Conservation (phyloP, 2,888 invertebrate genomes). For the Chloroclystis v-ata region DNA sequence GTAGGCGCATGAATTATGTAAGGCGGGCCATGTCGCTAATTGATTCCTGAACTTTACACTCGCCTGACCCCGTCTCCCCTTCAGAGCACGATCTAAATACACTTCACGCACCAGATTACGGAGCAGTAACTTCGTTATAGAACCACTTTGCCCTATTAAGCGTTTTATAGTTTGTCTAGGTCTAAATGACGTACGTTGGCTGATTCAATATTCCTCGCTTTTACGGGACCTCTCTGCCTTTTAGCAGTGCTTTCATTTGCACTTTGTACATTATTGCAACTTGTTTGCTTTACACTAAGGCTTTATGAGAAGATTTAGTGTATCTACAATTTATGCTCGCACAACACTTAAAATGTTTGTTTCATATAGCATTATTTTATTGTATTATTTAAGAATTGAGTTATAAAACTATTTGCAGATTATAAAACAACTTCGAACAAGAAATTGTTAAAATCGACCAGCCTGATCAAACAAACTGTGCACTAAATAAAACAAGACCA, state of each 20-base stretch:
- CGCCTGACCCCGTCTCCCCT: constrained; percentile 32
- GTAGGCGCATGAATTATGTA: constrained; percentile 55
- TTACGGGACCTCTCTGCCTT: neutral
- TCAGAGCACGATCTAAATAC: constrained; percentile 24
- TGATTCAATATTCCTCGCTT: constrained; percentile 8
- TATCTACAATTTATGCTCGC: no score
- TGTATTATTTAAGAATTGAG: no score
- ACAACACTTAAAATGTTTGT: no score
- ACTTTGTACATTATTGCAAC: neutral
- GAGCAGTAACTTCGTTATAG: constrained; percentile 23
- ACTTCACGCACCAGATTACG: constrained; percentile 27
- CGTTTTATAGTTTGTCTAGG: constrained; percentile 20
- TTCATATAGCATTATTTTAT: no score
- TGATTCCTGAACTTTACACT: constrained; percentile 52
- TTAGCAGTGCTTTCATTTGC: no score
- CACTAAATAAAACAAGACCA: neutral
- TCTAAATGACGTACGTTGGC: constrained; percentile 12
- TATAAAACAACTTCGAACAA: no score
- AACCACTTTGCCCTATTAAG: constrained; percentile 21
- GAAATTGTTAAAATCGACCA: no score
- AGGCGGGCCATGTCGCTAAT: constrained; percentile 45
- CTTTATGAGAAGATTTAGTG: no score
- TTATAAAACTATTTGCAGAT: no score
- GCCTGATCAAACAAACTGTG: no score
- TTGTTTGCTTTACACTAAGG: no score